phyloP scores from a whole-genome alignment of 2,888 invertebrate species.

The Tiliacea citrago region DNA sequence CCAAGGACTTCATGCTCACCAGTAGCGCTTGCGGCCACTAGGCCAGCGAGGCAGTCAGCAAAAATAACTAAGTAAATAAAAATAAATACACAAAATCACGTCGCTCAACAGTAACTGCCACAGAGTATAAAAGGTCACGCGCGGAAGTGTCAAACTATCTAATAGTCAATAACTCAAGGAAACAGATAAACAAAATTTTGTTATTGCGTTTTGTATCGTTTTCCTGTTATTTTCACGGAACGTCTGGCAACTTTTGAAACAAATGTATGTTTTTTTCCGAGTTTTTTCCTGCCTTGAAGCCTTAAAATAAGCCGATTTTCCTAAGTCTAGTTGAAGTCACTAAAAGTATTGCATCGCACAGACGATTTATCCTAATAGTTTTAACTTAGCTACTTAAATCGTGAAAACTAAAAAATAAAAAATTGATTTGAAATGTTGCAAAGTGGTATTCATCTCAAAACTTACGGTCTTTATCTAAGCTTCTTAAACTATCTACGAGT shows the following conservation, averaged over 20 bases:
- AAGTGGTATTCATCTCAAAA: not conserved
- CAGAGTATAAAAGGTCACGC: constrained; percentile 56
- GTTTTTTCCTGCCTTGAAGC: not conserved
- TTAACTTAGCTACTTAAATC: not conserved
- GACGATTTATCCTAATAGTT: not conserved
- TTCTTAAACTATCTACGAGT: not conserved
- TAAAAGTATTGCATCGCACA: not conserved
- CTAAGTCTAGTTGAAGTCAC: not conserved
- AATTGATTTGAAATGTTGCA: not conserved
- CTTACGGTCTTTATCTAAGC: not conserved
- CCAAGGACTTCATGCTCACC: not conserved
- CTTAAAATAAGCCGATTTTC: not conserved
- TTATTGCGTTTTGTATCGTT: constrained; percentile 54
- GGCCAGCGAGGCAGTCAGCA: not conserved
- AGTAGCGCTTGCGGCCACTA: not conserved
- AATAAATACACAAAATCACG: constrained; percentile 18
- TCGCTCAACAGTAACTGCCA: constrained; percentile 46
- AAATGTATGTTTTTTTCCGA: not conserved
- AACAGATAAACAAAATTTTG: constrained; percentile 58
- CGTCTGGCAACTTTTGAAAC: constrained; percentile 2
- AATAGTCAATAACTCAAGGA: constrained; percentile 63
- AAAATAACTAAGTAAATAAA: not conserved
- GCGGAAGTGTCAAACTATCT: constrained; percentile 66
- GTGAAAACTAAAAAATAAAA: not conserved
- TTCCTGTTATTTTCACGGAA: constrained; percentile 54